These are phyloP conservation scores for Mirounga angustirostris DNA, from an alignment of 2,113 vertebrate species.

Conservation along the genomic window DNA sequence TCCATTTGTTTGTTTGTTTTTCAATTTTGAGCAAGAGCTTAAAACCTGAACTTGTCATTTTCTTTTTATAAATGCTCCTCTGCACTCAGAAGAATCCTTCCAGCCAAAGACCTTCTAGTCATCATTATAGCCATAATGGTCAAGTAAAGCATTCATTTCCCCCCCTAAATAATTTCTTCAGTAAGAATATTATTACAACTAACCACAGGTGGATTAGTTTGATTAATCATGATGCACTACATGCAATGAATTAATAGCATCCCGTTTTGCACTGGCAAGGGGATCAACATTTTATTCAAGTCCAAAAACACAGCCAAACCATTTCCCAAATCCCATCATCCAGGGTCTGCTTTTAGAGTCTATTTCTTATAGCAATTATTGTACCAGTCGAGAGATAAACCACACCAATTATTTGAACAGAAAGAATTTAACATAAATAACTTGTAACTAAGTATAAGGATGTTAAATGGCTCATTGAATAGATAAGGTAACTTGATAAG, in stretches of 20 bases:
- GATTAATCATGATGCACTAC: neutral
- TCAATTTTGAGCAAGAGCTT: neutral
- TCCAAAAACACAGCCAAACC: neutral
- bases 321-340: neutral
- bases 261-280: neutral
- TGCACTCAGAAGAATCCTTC: neutral
- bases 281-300: neutral
- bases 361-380: neutral
- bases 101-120: neutral
- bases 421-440: neutral
- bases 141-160: neutral
- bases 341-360: neutral
- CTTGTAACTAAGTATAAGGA: neutral
- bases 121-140: neutral
- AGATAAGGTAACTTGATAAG: neutral
- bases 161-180: neutral
- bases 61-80: neutral
- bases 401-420: neutral
- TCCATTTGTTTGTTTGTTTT: neutral
- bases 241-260: neutral
- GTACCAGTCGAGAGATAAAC: neutral
- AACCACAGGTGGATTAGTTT: neutral
- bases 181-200: slow-evolving; percentile 16
- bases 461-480: neutral
- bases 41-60: neutral